Evolutionary conservation across 2,888 invertebrate species (phyloP), one percentile per base, ranked within the genome.

Genomic region (Uropetala carovei): DNA sequence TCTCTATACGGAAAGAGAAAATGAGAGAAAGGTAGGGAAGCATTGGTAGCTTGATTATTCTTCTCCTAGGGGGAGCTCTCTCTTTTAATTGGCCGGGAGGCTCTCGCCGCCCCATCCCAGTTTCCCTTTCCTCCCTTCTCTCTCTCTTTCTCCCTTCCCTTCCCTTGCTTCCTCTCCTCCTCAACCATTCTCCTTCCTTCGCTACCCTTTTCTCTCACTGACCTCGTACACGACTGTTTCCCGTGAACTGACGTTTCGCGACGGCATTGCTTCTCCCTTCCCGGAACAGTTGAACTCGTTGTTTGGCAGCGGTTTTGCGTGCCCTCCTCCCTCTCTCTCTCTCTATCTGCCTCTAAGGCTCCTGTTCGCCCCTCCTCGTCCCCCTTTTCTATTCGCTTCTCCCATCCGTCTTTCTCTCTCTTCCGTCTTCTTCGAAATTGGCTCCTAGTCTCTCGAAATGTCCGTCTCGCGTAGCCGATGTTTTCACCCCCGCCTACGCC

Each of bases 371-470:
- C 7, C 83, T 82, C 27, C 82, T 18, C n/a, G 18, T 89, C 64
- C 56, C 86, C 27, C 43, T 59, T 27, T 59, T 59, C 86, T 13
- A 10, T 75, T 30, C 89, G 89, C 60, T 86, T 89, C 58, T 56
- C 7, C 64, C 89, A n/a, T 18, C 27, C 86, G 8, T 64, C 64
- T 81, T 14, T 16, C 82, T 30, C 82, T 27, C 81, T 18, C 82
- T 82, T 22, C 30, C 27, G 13, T 10, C 30, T 43, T 27, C 43
- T 75, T 75, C 27, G 75, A 75, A 75, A 75, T 75, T 27, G 18
- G 27, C 75, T 75, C 86, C 60, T 16, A 58, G 59, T 58, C 86
- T 14, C 59, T 30, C 60, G 60, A 18, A 59, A 18, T 58, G 85
- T 27, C 43, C 16, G 18, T 57, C 86, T 60, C 30, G 59, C 11